Percentiles rank a stretch among this genome's conserved stretches.
These are phyloP conservation scores for Diorhabda elongata DNA, from an alignment of 1,140 invertebrate genomes.

Conservation along the genomic window DNA sequence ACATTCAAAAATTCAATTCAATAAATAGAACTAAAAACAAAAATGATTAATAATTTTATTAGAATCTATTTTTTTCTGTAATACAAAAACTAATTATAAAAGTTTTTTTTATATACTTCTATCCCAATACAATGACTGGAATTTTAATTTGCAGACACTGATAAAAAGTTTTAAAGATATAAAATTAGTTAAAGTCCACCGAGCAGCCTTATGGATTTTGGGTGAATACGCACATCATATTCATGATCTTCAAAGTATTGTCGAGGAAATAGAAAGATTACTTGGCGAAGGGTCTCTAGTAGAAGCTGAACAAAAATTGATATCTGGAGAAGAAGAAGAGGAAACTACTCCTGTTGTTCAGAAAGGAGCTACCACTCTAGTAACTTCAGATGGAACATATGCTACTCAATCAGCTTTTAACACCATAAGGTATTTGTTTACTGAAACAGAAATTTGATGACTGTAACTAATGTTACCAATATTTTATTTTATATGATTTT, in stretches of 20 bases:
- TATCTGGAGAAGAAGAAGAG: conserved; percentile 60
- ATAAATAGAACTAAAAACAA: no score
- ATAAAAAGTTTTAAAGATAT: conserved; percentile 81
- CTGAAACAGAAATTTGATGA: neutral
- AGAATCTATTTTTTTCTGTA: no score
- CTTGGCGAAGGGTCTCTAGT: conserved; percentile 87
- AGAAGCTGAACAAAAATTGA: conserved; percentile 77
- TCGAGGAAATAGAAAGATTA: conserved; percentile 69
- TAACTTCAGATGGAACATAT: conserved; percentile 98
- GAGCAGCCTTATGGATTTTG: conserved; percentile 95
- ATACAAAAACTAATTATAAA: no score
- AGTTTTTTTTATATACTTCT: no score
- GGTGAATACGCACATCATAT: conserved; percentile 87
- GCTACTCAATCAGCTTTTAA: conserved; percentile 97
- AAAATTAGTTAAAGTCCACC: conserved; percentile 80
- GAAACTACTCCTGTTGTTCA: conserved; percentile 35
- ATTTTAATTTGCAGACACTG: conserved; percentile 55
- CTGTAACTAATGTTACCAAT: no score
- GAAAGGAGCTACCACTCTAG: conserved; percentile 54
- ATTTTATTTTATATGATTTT: no score
- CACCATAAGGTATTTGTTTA: conserved; percentile 58
- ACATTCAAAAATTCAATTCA: no score
- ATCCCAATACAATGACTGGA: no score
- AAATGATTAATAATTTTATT: no score
- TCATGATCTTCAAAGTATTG: conserved; percentile 75